Percentiles rank a stretch among this genome's conserved stretches.
Conservation (phyloP, 2,113 vertebrate genomes). For the Cottus gobio region DNA sequence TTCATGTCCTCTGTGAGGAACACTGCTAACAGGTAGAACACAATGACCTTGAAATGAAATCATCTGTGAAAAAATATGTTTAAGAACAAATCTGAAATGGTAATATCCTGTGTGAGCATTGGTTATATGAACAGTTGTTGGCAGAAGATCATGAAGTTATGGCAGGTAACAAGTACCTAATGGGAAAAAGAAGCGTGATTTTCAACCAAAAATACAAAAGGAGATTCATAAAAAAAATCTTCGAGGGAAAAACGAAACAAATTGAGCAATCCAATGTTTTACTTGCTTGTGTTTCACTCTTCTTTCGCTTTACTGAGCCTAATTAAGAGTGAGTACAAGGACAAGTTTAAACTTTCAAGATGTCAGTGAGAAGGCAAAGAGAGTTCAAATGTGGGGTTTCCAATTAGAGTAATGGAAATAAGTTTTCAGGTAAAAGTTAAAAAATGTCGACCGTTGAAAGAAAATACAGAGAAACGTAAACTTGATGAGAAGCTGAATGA, state of each 20-base stretch:
- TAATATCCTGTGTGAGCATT: neutral
- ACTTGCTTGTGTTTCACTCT: slow-evolving; percentile 77
- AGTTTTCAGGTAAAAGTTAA: slow-evolving; percentile 2
- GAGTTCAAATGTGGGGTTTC: neutral
- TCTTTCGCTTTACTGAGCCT: slow-evolving; percentile 81
- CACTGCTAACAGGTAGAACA: neutral
- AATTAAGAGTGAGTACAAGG: slow-evolving; percentile 23
- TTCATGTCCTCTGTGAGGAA: neutral
- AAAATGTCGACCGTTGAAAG: slow-evolving; percentile 9
- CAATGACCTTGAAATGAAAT: neutral
- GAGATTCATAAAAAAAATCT: neutral
- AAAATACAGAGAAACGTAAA: neutral
- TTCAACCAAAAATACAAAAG: neutral
- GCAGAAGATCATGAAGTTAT: neutral
- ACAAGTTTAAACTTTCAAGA: slow-evolving; percentile 17
- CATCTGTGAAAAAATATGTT: neutral
- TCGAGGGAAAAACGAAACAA: too few relatives aligned
- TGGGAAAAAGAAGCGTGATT: neutral
- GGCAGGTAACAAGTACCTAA: neutral
- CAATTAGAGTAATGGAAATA: slow-evolving; percentile 6
- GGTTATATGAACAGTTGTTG: neutral
- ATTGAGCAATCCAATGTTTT: neutral
- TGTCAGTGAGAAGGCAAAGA: slow-evolving; percentile 3
- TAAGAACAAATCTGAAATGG: neutral
- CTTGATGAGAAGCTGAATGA: neutral